A percentile compares a stretch with the other conserved stretches of the same genome.
Conservation (phyloP, 2,888 invertebrate species). For the Lottia scabra region DNA sequence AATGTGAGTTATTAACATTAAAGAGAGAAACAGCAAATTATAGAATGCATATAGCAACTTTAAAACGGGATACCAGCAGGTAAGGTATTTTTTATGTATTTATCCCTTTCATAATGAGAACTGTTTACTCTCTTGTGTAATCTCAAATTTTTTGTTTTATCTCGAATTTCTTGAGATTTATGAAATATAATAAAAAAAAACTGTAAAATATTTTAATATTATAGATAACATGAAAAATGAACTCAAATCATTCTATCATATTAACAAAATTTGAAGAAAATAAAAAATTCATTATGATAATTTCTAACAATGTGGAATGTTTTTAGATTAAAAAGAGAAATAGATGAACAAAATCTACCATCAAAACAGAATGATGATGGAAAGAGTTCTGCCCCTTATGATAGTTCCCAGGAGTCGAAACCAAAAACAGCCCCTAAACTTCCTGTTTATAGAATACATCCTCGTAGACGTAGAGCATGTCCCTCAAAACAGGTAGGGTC, state of each 20-base stretch:
- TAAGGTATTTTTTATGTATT: conserved; percentile 24
- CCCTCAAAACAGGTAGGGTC: background rate
- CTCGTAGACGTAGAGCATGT: background rate
- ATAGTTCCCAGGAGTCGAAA: background rate
- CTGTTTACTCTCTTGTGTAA: too few species aligned
- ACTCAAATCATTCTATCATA: too few species aligned
- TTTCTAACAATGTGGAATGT: background rate
- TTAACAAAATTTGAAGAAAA: too few species aligned
- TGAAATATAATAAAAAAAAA: too few species aligned
- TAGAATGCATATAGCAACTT: conserved; percentile 62
- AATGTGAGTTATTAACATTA: conserved; percentile 47
- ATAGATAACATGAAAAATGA: too few species aligned
- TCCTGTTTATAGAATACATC: background rate
- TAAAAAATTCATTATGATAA: too few species aligned
- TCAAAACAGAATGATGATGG: background rate
- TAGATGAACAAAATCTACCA: background rate
- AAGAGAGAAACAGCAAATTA: conserved; percentile 56
- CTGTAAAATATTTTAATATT: too few species aligned
- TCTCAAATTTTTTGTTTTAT: too few species aligned
- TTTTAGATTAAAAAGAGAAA: background rate
- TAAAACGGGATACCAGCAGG: conserved; percentile 57
- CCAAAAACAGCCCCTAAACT: background rate
- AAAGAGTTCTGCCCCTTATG: background rate
- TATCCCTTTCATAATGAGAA: background rate
- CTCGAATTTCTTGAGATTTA: too few species aligned